phyloP scores from a whole-genome alignment of 92 coral and sea anemone species.

The Porites rus region DNA sequence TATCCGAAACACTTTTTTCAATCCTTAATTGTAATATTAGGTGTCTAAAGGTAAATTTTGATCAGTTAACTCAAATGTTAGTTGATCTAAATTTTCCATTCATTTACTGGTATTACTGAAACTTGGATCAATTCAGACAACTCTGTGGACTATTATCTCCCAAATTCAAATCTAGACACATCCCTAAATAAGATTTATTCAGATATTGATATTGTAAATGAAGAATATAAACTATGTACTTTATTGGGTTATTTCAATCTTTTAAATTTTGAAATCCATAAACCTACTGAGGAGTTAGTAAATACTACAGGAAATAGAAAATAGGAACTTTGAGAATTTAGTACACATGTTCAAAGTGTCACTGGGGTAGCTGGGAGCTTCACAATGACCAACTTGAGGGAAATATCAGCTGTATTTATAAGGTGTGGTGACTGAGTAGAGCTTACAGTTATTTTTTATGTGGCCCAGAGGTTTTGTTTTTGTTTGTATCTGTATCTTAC shows the following conservation, averaged over 20 bases:
- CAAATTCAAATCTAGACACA: conserved; percentile 13
- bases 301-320: neutral
- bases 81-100: conserved; percentile 47
- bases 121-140: conserved; percentile 29
- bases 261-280: neutral
- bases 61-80: conserved; percentile 49
- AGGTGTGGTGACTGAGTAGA: too few relatives aligned
- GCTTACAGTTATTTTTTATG: too few relatives aligned
- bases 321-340: too few relatives aligned
- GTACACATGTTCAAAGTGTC: too few relatives aligned
- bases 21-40: conserved; percentile 42
- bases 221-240: neutral
- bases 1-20: conserved; percentile 40
- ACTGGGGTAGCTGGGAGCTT: too few relatives aligned
- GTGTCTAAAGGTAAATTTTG: conserved; percentile 66
- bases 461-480: too few relatives aligned
- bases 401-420: too few relatives aligned
- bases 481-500: too few relatives aligned
- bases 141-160: conserved; percentile 4
- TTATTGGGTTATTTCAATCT: neutral
- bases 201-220: neutral
- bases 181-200: neutral
- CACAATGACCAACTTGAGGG: too few relatives aligned
- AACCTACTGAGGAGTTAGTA: neutral
- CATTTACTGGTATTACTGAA: conserved; percentile 61